A percentile compares a stretch with the other conserved stretches of the same genome.
phyloP scores from a whole-genome alignment of 2,113 vertebrate genomes.

The Cynoglossus semilaevis region DNA sequence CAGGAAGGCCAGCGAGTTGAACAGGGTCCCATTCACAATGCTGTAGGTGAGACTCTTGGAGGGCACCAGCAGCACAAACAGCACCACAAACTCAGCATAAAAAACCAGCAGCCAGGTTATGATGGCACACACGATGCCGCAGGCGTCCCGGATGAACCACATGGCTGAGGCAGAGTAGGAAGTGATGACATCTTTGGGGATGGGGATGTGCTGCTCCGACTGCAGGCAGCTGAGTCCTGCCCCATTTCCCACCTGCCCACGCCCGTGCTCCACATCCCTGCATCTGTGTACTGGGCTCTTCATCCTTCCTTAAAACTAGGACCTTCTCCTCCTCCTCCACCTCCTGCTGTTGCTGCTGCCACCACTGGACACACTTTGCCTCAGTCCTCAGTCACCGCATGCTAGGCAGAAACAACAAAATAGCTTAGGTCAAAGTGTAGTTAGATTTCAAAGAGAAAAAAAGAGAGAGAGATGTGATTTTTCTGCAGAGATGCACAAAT shows the following conservation, averaged over 20 bases:
- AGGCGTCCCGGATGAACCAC: constrained; percentile 98
- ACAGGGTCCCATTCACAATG: constrained; percentile 87
- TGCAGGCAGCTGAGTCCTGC: constrained; percentile 77
- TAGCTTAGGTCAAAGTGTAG: background rate
- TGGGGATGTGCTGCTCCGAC: constrained; percentile 85
- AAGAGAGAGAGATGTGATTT: too few relatives aligned
- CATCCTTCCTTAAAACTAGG: constrained; percentile 80
- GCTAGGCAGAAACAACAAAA: constrained; percentile 19
- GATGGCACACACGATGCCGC: constrained; percentile 90
- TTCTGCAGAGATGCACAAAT: too few relatives aligned
- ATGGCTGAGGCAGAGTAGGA: constrained; percentile 81
- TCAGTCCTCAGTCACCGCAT: constrained; percentile 51
- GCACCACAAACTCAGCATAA: constrained; percentile 95
- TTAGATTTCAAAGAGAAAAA: too few relatives aligned
- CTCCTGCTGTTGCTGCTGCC: constrained; percentile 28
- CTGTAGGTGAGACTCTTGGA: constrained; percentile 92
- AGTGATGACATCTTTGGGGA: constrained; percentile 80
- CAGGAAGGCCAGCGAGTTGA: constrained; percentile 92
- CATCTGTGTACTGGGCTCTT: constrained; percentile 86
- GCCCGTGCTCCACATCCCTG: constrained; percentile 83
- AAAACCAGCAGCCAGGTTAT: constrained; percentile 96
- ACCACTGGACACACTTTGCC: constrained; percentile 18
- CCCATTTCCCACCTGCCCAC: constrained; percentile 77
- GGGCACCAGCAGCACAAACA: constrained; percentile 95
- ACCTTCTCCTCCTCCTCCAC: background rate